Base-by-base conservation (phyloP, 2,888 invertebrate genomes). In the Nemotelus nigrinus region DNA sequence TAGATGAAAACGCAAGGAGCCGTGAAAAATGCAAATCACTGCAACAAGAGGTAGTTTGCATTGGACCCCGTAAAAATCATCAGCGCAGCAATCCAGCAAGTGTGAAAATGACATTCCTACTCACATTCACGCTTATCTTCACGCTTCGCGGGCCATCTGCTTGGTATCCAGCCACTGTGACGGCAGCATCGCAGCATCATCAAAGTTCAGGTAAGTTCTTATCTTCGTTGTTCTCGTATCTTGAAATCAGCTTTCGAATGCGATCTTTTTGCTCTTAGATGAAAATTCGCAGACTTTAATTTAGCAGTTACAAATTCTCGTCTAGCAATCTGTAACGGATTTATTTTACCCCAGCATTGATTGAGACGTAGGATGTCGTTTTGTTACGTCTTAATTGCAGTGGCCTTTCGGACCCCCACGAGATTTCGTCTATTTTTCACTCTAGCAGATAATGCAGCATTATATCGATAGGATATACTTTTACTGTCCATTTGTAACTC, bases 41-140 rank as follows among this genome's bases (percentile, higher is more conserved):
- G 60, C 74, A 50, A 39, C 47, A 3, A 5, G 39, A 3, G 44
- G 39, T 63, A 74, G 41, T 41, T 44, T 60, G 43, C n/a, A 6
- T 2, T 2, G 47, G 44, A 6, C 53, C 6, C 10, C 72, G 58
- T 53, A 70, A 43, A 55, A 72, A 47, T 48, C 72, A 72, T 60
- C 25, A 25, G 1, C 72, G 4, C 3, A 60, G 63, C 60, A 48
- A 44, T 57, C 43, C 25, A 39, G n/a, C 58, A 60, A 74, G 60
- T 74, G 60, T 43, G 53, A 80, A 80, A 77, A 80, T 80, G 80
- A 74, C 74, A 78, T 80, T 74, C 57, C 78, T 80, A 50, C 67
- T 80, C 55, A 79, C 80, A 71, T 72, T 80, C 65, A 79, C 79
- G 47, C 77, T 80, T 63, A 75, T 80, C 77, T 67, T 79, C 74